Conservation (phyloP, 2,888 invertebrate species). For the Pandemis cinnamomeana region DNA sequence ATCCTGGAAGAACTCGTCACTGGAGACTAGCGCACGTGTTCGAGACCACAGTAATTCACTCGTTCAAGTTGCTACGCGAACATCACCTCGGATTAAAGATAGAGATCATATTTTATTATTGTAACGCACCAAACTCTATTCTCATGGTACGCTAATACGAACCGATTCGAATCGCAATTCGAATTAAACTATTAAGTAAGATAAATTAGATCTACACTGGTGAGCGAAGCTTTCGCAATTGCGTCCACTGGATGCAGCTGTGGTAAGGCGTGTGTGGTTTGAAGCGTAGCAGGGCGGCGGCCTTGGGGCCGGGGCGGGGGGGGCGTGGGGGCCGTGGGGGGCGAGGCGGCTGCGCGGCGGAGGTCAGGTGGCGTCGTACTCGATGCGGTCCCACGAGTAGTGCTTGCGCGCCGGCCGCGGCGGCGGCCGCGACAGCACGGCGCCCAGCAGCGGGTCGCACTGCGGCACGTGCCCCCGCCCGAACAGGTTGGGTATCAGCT, state of each 20-base stretch:
- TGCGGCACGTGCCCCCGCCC: conserved; percentile 79
- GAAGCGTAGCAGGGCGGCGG: not conserved
- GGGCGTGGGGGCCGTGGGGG: conserved; percentile 39
- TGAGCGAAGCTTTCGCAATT: not conserved
- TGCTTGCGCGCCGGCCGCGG: conserved; percentile 87
- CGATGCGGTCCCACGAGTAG: conserved; percentile 91
- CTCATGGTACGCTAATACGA: not conserved
- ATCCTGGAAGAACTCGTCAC: conserved; percentile 72
- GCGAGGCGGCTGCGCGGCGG: conserved; percentile 42
- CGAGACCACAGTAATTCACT: conserved; percentile 43
- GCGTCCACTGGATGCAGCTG: not conserved
- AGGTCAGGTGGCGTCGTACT: conserved; percentile 87
- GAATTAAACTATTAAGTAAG: conserved; percentile 22
- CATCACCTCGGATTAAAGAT: not conserved
- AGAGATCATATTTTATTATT: conserved; percentile 25
- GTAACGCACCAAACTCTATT: conserved; percentile 12
- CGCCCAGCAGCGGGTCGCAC: conserved; percentile 90
- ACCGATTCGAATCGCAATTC: not conserved
- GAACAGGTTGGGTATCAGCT: conserved; percentile 76
- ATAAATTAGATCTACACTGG: not conserved
- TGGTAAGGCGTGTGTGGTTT: conserved; percentile 1
- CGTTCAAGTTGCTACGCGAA: conserved; percentile 11
- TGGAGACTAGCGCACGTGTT: conserved; percentile 67
- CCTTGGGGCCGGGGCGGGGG: conserved; percentile 27
- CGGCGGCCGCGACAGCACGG: conserved; percentile 84